Evolutionary conservation across 2,113 vertebrate genomes (phyloP).

Genomic region (Columba janthina): DNA sequence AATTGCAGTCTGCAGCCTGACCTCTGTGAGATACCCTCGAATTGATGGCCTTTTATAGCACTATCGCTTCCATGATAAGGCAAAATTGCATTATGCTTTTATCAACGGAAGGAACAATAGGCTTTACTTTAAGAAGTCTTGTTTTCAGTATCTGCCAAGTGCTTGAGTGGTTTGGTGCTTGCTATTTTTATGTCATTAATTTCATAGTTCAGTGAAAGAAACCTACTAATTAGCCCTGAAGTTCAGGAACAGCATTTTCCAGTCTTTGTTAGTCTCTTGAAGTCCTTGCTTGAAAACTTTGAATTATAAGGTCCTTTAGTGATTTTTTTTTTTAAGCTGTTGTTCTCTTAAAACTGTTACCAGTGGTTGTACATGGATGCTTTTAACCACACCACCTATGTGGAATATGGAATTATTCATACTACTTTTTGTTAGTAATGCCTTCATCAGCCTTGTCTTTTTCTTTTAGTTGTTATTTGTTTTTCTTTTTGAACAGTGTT

Average conservation of each 20-base stretch:
- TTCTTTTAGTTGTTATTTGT: background rate
- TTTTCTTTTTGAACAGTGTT: background rate
- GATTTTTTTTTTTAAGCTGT: background rate
- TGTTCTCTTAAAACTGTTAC: background rate
- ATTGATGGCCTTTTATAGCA: slow-evolving; percentile 25
- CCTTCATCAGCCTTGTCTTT: background rate
- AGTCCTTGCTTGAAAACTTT: background rate
- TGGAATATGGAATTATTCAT: background rate
- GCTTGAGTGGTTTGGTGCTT: background rate
- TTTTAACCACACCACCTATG: background rate
- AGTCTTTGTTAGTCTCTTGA: background rate
- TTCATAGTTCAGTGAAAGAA: background rate
- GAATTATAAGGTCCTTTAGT: background rate
- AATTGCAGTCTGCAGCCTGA: slow-evolving; percentile 28
- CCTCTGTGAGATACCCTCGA: slow-evolving; percentile 10
- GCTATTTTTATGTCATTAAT: background rate
- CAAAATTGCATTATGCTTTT: slow-evolving; percentile 2
- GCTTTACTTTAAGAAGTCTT: background rate
- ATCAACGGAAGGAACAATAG: background rate
- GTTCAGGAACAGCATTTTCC: background rate
- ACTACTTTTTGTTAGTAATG: background rate
- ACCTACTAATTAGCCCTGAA: background rate
- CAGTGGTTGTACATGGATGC: background rate
- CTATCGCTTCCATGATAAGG: slow-evolving; percentile 24
- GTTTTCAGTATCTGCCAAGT: background rate